Evolutionary conservation across 2,888 invertebrate genomes (phyloP).

Genomic region (Cosmia trapezina): DNA sequence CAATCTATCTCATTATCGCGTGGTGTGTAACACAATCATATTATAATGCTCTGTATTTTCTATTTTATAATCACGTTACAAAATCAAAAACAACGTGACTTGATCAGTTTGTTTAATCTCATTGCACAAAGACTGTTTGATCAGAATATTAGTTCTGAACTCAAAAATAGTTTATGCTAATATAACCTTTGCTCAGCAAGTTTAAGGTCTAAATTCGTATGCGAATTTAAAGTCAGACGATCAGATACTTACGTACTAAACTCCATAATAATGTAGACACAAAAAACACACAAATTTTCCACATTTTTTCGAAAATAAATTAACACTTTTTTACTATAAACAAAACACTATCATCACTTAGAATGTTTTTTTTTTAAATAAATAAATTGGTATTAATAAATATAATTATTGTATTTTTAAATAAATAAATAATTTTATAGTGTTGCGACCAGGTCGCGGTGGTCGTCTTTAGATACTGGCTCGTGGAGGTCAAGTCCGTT

Average conservation of each 20-base stretch:
- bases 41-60: slow-evolving; percentile 21
- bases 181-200: slow-evolving; percentile 11
- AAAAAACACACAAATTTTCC: slow-evolving; percentile 70
- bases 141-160: slow-evolving; percentile 7
- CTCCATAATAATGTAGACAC: slow-evolving; percentile 74
- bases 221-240: slow-evolving; percentile 12
- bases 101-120: slow-evolving; percentile 24
- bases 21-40: slow-evolving; percentile 3
- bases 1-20: slow-evolving; percentile 19
- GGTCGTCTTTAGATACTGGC: slow-evolving; percentile 80
- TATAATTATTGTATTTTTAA: slow-evolving; percentile 28
- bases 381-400: slow-evolving; percentile 35
- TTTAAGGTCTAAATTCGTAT: slow-evolving; percentile 32
- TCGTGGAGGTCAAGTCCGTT: slow-evolving; percentile 84
- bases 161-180: slow-evolving; percentile 13
- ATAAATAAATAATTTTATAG: slow-evolving; percentile 38
- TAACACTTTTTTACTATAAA: slow-evolving; percentile 56
- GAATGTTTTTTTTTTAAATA: slow-evolving; percentile 15
- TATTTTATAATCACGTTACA: slow-evolving; percentile 31
- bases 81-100: slow-evolving; percentile 56
- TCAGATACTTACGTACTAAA: slow-evolving; percentile 72
- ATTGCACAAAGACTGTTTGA: slow-evolving; percentile 42
- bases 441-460: slow-evolving; percentile 62
- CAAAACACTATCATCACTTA: slow-evolving; percentile 57
- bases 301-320: slow-evolving; percentile 69